Evolutionary conservation across 2,113 vertebrate species (phyloP).

Genomic region (Paratilapia polleni): DNA sequence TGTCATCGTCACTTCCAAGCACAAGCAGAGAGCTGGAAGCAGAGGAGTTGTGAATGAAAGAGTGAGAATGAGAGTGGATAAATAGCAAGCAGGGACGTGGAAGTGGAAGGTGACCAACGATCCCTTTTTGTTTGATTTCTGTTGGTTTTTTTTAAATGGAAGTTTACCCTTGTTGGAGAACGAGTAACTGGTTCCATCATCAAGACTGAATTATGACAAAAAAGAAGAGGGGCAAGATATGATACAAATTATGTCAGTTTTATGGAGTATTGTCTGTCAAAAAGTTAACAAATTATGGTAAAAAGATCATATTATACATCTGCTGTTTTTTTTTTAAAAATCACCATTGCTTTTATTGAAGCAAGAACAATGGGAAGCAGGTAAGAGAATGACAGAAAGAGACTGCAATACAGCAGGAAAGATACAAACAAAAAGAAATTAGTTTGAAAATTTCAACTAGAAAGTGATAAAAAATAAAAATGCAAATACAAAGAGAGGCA

Average conservation of each 20-base stretch:
- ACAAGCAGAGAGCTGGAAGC: background rate
- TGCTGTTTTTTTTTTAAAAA: background rate
- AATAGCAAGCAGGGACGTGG: background rate
- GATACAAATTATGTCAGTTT: background rate
- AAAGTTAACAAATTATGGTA: background rate
- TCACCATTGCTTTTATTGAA: no score
- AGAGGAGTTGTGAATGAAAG: background rate
- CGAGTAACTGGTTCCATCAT: background rate
- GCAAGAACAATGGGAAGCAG: no score
- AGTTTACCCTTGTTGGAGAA: background rate
- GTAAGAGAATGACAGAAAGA: no score
- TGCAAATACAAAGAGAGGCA: background rate
- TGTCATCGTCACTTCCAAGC: constrained; percentile 16
- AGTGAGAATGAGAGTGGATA: background rate
- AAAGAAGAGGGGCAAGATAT: background rate
- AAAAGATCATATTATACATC: background rate
- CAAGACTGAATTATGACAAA: no score
- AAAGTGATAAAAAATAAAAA: background rate
- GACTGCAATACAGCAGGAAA: no score
- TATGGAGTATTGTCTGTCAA: background rate
- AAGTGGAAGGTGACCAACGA: background rate
- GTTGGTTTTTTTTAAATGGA: background rate
- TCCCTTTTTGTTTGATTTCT: background rate
- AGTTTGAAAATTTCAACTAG: no score
- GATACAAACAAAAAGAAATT: no score